Evolutionary conservation across 35 echinoderm and acorn worm genomes (phyloP), one percentile per base, ranked within the genome.

Genomic region (Heliocidaris tuberculata): DNA sequence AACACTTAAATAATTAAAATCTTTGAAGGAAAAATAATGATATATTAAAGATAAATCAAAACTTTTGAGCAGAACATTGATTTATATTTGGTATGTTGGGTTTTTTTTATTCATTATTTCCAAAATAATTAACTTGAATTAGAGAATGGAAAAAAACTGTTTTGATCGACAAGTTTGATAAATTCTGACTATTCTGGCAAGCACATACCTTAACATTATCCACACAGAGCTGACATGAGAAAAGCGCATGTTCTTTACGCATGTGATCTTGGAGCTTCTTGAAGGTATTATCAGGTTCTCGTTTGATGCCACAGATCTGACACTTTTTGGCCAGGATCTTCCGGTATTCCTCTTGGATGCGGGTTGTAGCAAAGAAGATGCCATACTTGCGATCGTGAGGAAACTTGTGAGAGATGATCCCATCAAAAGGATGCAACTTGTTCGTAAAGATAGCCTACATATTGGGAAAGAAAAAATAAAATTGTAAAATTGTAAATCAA

Each of bases 351-450:
- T 89, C 50, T 49, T 95, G 88, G 31, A 99, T 92, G 90, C 93
- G 90, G 78, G 50, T 92, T 88, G 88, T 95, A 19, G 95, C 78
- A 92, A 99, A 99, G n/a, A 49, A 93, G 65, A 99, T 97, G 19
- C 96, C 93, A 61, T 86, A 88, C 92, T 96, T 96, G 32, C 96
- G 93, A 49, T 99, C 94, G n/a, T 56, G 48, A 2, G 95, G 98
- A 91, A 95, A 97, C 92, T 97, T 97, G 86, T 97, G 98, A 60
- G 93, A 96, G 71, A 96, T 99, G 61, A 97, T 97, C n/a, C 98
- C 96, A 31, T 95, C 88, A 94, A 86, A 99, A 30, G 86, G 95
- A 85, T 99, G 98, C 30, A 96, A 50, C 90, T 97, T 97, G 48
- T 86, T 93, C 0, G 96, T 96, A 52, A 97, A 96, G 19, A 99